Evolutionary conservation across 2,113 vertebrate species (phyloP).

Genomic region (Patagioenas fasciata): DNA sequence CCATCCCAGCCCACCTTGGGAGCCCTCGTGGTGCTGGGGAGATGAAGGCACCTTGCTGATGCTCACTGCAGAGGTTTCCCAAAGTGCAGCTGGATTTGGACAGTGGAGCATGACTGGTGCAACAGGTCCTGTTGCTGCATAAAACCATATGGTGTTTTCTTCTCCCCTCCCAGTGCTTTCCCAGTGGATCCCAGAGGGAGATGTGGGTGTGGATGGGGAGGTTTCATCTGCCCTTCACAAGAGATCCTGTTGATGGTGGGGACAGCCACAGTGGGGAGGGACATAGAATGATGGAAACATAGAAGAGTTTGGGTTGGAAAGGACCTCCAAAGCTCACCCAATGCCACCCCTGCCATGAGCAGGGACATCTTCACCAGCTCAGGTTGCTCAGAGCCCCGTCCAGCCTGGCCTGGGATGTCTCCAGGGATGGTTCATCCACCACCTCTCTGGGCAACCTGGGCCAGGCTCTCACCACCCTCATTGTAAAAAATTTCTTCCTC

Average conservation of each 20-base stretch:
- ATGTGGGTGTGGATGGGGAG: neutral
- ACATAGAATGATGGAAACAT: neutral
- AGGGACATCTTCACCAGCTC: too few species aligned
- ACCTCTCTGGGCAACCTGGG: too few species aligned
- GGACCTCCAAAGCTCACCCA: too few species aligned
- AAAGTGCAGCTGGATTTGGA: neutral
- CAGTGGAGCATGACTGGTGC: neutral
- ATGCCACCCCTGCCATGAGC: too few species aligned
- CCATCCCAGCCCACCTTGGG: neutral
- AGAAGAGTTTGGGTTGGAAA: too few species aligned
- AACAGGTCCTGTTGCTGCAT: neutral
- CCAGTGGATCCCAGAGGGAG: neutral
- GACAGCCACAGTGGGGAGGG: neutral
- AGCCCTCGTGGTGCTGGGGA: rapidly evolving
- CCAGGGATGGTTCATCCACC: too few species aligned
- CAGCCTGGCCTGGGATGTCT: too few species aligned
- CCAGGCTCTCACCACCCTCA: too few species aligned
- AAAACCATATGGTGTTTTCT: neutral
- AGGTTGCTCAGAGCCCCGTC: too few species aligned
- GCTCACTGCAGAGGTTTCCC: neutral
- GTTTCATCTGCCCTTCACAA: neutral
- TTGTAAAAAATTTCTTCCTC: too few species aligned
- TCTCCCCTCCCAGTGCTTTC: neutral
- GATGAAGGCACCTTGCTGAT: rapidly evolving
- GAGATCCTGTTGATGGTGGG: neutral